Base-by-base conservation (phyloP, 2,113 vertebrate genomes). In the Lampris megalopsis region DNA sequence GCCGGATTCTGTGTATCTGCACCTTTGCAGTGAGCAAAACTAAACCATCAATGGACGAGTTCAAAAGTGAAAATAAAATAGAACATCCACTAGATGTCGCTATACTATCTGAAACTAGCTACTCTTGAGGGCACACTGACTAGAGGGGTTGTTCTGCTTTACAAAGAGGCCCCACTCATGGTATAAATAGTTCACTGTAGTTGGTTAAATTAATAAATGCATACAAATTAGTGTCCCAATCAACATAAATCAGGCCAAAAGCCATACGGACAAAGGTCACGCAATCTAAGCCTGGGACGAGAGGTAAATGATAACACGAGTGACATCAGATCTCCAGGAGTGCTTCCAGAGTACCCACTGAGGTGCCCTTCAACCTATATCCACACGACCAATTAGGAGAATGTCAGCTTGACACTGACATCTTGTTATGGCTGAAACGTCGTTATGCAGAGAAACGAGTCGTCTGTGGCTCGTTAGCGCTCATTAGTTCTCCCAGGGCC, bases 331-430 rank as follows among this genome's bases (percentile, higher is more conserved):
- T 70, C 86, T 86, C 24, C 70, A 71, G 78, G 75, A 76, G 79
- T 43, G 71, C 52, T 80, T 45, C n/a, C 35, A 80, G 42, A 60
- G 61, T 48, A 63, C 82, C 86, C 77, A 81, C 86, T 77, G 74
- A 63, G 86, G 41, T 10, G 42, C 71, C 89, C 76, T 80, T 79
- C 60, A 78, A 63, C 71, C 73, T 73, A 43, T 64, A 74, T 71
- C 56, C 61, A 60, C 42, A 59, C 36, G 73, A 74, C 73, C 84
- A 92, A 92, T 93, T 91, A 92, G 64, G 79, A 88, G 70, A 93
- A 92, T 91, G 91, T 91, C 90, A 92, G 56, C 71, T 45, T 77
- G 78, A 36, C 9, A n/a, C 36, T 40, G 58, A 85, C 82, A 75
- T 81, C 73, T 87, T 40, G 9, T 79, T 84, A 87, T 7, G 42